These are phyloP conservation scores for Potamarius usumacintae DNA, from an alignment of 2,113 vertebrate species.

Conservation along the genomic window DNA sequence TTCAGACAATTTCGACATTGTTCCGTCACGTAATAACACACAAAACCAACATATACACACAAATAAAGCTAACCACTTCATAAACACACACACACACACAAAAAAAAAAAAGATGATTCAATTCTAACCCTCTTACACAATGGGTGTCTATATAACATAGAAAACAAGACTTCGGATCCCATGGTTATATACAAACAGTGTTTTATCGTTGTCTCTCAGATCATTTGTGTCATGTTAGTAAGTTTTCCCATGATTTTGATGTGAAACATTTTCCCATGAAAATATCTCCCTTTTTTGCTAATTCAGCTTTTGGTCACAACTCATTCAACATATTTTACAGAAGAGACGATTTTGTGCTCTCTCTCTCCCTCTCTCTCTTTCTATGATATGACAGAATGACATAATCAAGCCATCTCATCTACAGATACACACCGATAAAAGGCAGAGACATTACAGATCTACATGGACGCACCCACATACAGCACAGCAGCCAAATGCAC, in stretches of 20 bases:
- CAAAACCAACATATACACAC: slow-evolving; percentile 1
- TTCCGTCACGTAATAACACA: slow-evolving; percentile 10
- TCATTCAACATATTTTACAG: neutral
- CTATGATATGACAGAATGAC: neutral
- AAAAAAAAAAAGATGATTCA: neutral
- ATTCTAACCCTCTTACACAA: slow-evolving; percentile 20
- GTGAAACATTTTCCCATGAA: neutral
- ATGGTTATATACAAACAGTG: neutral
- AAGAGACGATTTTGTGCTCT: neutral
- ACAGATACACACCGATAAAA: neutral
- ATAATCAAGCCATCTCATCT: neutral
- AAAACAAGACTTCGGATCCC: neutral
- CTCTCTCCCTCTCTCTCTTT: neutral
- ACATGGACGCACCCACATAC: neutral
- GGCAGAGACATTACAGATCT: neutral
- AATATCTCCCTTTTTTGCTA: neutral
- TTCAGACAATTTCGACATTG: slow-evolving; percentile 4
- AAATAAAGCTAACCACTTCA: neutral
- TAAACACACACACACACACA: neutral
- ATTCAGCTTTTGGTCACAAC: neutral
- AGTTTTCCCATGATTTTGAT: neutral
- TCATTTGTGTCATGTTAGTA: neutral
- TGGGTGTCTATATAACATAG: neutral
- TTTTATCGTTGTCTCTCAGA: neutral
- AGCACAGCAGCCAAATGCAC: neutral